These are phyloP conservation scores for Unio delphinus DNA, from an alignment of 2,888 invertebrate genomes.

Conservation along the genomic window DNA sequence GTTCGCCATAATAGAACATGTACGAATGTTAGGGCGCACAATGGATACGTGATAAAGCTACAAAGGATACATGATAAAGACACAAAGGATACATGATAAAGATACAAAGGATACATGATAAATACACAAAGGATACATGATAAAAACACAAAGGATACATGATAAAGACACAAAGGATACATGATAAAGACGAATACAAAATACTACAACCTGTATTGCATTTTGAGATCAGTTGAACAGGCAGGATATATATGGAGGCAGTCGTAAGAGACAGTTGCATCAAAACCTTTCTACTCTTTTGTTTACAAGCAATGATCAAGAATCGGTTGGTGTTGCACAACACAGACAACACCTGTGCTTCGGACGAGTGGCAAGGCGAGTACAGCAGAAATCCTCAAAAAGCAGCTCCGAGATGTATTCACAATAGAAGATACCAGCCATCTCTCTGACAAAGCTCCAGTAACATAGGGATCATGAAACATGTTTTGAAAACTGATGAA, in stretches of 20 bases:
- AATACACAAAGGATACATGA: constrained; percentile 1
- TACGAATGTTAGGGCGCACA: constrained; percentile 6
- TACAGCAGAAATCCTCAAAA: too few relatives aligned
- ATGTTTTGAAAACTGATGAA: too few relatives aligned
- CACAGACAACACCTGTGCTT: too few relatives aligned
- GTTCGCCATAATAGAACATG: constrained; percentile 5
- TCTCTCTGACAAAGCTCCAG: too few relatives aligned
- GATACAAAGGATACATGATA: constrained; percentile 1
- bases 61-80: constrained; percentile 1
- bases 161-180: constrained; percentile 1
- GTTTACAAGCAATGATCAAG: too few relatives aligned
- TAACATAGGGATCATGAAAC: too few relatives aligned
- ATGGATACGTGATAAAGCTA: not conserved
- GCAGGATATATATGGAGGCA: constrained; percentile 9
- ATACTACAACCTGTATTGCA: constrained; percentile 10
- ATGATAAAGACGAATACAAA: constrained; percentile 9
- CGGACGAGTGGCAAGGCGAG: too few relatives aligned
- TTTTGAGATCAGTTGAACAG: constrained; percentile 5
- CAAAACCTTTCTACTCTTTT: too few relatives aligned
- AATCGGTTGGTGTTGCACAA: too few relatives aligned
- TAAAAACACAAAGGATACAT: not conserved
- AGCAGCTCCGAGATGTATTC: too few relatives aligned
- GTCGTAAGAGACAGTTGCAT: not conserved
- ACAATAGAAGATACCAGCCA: too few relatives aligned
- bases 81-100: not conserved